Evolutionary conservation across 2,113 vertebrate genomes (phyloP).

Genomic region (Hyperopisus bebe): DNA sequence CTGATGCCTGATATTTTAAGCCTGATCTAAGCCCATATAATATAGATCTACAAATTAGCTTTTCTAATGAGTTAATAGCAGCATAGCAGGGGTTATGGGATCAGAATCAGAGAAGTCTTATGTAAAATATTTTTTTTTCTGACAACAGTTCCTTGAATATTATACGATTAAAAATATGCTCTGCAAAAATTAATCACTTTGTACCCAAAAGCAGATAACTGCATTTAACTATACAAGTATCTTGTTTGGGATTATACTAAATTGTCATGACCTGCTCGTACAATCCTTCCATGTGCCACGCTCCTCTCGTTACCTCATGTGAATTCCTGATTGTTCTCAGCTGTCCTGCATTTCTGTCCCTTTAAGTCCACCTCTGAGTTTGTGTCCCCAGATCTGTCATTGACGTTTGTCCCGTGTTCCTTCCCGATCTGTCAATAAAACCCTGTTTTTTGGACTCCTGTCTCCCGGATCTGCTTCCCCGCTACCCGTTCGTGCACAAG

Average conservation of each 20-base stretch:
- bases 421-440: too few species aligned
- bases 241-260: background rate
- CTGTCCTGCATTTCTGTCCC: too few species aligned
- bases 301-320: too few species aligned
- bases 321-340: too few species aligned
- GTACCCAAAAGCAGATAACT: background rate
- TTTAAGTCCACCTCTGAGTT: too few species aligned
- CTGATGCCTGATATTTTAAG: background rate
- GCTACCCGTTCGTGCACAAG: too few species aligned
- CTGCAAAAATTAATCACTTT: background rate
- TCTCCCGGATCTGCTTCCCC: too few species aligned
- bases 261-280: background rate
- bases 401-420: too few species aligned
- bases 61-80: background rate
- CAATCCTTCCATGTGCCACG: too few species aligned
- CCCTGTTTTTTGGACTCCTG: too few species aligned
- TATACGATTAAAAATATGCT: background rate
- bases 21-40: background rate
- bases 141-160: background rate
- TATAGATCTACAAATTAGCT: background rate
- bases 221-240: background rate
- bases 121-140: background rate
- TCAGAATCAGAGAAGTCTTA: background rate
- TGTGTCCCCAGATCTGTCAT: too few species aligned
- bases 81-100: background rate